Base-by-base conservation (phyloP, 64 coral and sea anemone genomes). In the Stylophora pistillata region DNA sequence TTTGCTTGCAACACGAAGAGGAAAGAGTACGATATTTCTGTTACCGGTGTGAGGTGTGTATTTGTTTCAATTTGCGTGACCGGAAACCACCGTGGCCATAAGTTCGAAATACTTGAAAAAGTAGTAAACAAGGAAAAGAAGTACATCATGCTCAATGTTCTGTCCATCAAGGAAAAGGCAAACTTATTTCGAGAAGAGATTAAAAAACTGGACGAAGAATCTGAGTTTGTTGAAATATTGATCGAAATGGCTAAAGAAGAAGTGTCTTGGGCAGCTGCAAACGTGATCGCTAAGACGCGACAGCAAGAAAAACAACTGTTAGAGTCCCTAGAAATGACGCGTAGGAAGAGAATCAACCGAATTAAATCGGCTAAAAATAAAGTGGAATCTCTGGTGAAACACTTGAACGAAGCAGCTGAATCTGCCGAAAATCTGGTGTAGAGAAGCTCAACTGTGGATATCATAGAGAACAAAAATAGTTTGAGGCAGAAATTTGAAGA, bases 21-120 rank as follows among this genome's bases (percentile, higher is more conserved):
- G 21, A 86, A 34, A 37, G 5, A 3, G 0, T n/a, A 13, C 69
- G 82, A 53, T 86, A 29, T 55, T 86, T 29, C 9, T 86, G 82
- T 20, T 53, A 5, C 29, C 29, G 29, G 63, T 86, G 82, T 41
- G 33, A 54, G 21, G 62, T 61, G 0, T 86, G 61, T 18, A 15
- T 86, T 17, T 86, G 82, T 61, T n/a, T 63, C 69, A 34, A 52
- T 71, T 86, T 86, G 82, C 71, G 71, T 56, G 71, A 25, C 16
- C 17, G 27, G 34, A 55, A 10, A 26, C 32, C 82, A 86, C 13
- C 65, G 47, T 28, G 21, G 71, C 17, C 82, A 86, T 30, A 37
- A 55, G 25, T 29, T 72, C 20, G 53, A 28, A 4, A 14, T 86
- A 9, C 28, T 86, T 13, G 82, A 86, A 23, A 15, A 56, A 86